Conservation (phyloP, 1,140 invertebrate genomes). For the Temnothorax longispinosus region DNA sequence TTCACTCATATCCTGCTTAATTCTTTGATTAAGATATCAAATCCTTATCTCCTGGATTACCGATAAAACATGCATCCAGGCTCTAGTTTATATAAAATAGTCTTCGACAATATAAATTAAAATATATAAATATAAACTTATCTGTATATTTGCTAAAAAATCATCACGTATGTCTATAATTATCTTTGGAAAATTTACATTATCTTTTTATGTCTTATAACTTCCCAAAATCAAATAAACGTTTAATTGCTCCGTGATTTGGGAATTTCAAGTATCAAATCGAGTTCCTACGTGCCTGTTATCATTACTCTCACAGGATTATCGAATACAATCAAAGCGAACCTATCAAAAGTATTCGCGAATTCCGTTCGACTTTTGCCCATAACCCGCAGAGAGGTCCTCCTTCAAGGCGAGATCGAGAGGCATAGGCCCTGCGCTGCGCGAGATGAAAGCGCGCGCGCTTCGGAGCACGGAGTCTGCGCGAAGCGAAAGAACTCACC, state of each 20-base stretch:
- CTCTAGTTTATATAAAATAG: neutral
- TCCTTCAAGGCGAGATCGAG: constrained; percentile 32
- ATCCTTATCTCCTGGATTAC: neutral
- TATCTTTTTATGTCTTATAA: neutral
- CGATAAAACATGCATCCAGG: neutral
- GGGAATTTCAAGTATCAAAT: neutral
- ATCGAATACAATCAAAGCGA: neutral
- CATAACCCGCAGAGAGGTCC: neutral
- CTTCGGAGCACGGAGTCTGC: constrained; percentile 73
- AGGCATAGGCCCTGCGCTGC: constrained; percentile 35
- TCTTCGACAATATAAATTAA: neutral
- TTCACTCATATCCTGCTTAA: neutral
- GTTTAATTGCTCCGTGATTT: neutral
- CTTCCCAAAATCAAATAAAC: neutral
- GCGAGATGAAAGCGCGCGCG: constrained; percentile 48
- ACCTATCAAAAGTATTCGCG: neutral
- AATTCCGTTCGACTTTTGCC: neutral
- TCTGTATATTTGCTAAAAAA: neutral
- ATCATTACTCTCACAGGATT: neutral
- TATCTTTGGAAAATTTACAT: neutral
- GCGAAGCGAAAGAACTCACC: constrained; percentile 69
- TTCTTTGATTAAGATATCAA: neutral
- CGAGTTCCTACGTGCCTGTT: constrained; percentile 3
- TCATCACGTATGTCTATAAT: neutral
- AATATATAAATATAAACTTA: neutral